A percentile compares a stretch with the other conserved stretches of the same genome.
These are phyloP conservation scores for Drosophila chauvacae DNA, from an alignment of 1,140 invertebrate genomes.

Conservation along the genomic window DNA sequence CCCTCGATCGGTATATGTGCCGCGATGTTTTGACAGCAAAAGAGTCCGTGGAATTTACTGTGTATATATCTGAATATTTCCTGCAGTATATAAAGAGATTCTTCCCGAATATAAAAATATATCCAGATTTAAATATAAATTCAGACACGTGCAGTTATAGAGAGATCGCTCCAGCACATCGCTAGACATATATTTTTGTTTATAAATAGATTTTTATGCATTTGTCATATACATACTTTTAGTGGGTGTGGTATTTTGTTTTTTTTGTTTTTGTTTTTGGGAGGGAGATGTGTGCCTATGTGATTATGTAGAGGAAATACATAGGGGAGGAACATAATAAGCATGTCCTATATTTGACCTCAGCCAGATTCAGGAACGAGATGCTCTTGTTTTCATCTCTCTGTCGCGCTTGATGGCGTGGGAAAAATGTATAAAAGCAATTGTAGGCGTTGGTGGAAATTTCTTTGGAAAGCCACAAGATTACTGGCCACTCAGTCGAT, in stretches of 20 bases:
- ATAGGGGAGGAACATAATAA: slow-evolving; percentile 36
- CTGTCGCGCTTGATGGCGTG: slow-evolving; percentile 51
- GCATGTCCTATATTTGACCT: slow-evolving; percentile 79
- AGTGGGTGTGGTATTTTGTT: neutral
- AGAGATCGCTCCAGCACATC: slow-evolving; percentile 45
- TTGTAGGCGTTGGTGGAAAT: slow-evolving; percentile 78
- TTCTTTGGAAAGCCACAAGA: slow-evolving; percentile 66
- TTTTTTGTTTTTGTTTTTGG: neutral
- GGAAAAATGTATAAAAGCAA: slow-evolving; percentile 74
- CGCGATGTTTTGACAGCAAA: slow-evolving; percentile 28
- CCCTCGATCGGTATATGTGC: slow-evolving; percentile 7
- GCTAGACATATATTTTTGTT: slow-evolving; percentile 15
- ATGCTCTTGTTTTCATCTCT: slow-evolving; percentile 35
- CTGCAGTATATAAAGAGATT: slow-evolving; percentile 26
- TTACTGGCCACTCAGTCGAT: slow-evolving; percentile 65
- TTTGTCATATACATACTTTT: slow-evolving; percentile 35
- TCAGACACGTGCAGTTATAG: slow-evolving; percentile 45
- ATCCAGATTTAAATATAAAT: slow-evolving; percentile 48
- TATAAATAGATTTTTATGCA: slow-evolving; percentile 47
- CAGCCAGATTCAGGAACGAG: slow-evolving; percentile 65
- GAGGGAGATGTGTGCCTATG: slow-evolving; percentile 12
- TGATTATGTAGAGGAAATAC: slow-evolving; percentile 14
- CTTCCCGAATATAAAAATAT: slow-evolving; percentile 40
- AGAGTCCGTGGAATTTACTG: slow-evolving; percentile 22
- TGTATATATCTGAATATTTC: slow-evolving; percentile 18